phyloP scores from a whole-genome alignment of 1,140 invertebrate species.

The Sitophilus oryzae region DNA sequence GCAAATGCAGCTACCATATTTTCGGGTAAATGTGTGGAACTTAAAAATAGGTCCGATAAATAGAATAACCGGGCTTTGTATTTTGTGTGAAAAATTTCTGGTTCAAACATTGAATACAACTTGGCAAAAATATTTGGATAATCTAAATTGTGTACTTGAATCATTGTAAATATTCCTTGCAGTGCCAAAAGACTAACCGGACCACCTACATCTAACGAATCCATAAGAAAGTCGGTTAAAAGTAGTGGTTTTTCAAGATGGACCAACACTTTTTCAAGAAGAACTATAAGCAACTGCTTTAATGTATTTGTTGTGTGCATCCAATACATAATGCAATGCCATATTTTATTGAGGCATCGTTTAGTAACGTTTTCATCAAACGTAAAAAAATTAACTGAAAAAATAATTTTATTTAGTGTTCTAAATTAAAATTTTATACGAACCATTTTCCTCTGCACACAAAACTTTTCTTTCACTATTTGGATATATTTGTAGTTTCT shows the following conservation, averaged over 20 bases:
- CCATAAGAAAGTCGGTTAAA: slow-evolving; percentile 88
- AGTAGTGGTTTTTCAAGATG: slow-evolving; percentile 75
- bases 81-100: slow-evolving; percentile 83
- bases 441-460: slow-evolving; percentile 45
- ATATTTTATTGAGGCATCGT: slow-evolving; percentile 56
- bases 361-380: slow-evolving; percentile 36
- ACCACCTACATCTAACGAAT: slow-evolving; percentile 81
- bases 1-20: slow-evolving; percentile 88
- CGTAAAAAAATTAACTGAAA: slow-evolving; percentile 26
- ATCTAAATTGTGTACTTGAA: slow-evolving; percentile 88
- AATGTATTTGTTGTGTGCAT: slow-evolving; percentile 61
- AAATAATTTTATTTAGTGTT: too few relatives aligned
- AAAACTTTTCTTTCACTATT: slow-evolving; percentile 40
- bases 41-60: slow-evolving; percentile 83
- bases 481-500: slow-evolving; percentile 48
- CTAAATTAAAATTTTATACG: slow-evolving; percentile 8
- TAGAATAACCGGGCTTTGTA: slow-evolving; percentile 83
- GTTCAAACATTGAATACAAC: slow-evolving; percentile 87
- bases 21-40: slow-evolving; percentile 90
- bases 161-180: slow-evolving; percentile 88
- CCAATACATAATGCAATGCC: slow-evolving; percentile 67
- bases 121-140: slow-evolving; percentile 94
- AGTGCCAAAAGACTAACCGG: slow-evolving; percentile 81
- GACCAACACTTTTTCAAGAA: slow-evolving; percentile 77
- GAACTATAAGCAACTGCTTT: slow-evolving; percentile 69